These are phyloP conservation scores for Mionectes olivaceus DNA, from an alignment of 2,797 vertebrate genomes.

Conservation along the genomic window DNA sequence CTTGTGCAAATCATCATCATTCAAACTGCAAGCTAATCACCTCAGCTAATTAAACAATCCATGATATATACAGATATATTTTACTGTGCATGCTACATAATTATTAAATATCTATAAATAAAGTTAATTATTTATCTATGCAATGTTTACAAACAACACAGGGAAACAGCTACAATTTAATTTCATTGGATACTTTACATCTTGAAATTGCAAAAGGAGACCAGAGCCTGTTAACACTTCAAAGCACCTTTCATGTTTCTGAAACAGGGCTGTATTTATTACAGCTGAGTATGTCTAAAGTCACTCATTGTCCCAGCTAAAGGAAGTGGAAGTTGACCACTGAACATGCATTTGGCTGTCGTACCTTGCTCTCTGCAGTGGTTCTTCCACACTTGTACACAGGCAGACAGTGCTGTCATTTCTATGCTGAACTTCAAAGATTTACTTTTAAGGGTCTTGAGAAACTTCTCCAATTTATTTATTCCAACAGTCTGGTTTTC, in stretches of 20 bases:
- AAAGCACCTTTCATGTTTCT: neutral
- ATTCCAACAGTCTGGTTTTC: conserved; percentile 38
- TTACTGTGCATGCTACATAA: neutral
- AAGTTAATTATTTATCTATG: neutral
- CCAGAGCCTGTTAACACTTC: neutral
- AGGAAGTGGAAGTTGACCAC: neutral
- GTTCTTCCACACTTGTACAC: conserved; percentile 45
- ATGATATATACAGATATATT: neutral
- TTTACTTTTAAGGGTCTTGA: conserved; percentile 47
- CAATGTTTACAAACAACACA: neutral
- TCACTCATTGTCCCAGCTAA: neutral
- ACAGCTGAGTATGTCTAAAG: neutral
- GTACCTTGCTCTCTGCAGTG: conserved; percentile 55
- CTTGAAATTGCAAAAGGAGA: neutral
- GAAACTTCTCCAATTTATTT: conserved; percentile 50
- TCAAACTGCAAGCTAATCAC: neutral
- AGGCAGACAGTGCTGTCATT: conserved; percentile 41
- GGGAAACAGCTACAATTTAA: neutral
- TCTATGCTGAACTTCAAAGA: conserved; percentile 61
- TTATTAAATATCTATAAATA: neutral
- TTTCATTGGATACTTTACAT: neutral
- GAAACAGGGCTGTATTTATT: neutral
- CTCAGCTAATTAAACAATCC: neutral
- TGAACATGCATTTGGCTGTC: neutral
- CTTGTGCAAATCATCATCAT: neutral